phyloP scores from a whole-genome alignment of 1,140 invertebrate genomes.

The Pseudomyrmex gracilis region DNA sequence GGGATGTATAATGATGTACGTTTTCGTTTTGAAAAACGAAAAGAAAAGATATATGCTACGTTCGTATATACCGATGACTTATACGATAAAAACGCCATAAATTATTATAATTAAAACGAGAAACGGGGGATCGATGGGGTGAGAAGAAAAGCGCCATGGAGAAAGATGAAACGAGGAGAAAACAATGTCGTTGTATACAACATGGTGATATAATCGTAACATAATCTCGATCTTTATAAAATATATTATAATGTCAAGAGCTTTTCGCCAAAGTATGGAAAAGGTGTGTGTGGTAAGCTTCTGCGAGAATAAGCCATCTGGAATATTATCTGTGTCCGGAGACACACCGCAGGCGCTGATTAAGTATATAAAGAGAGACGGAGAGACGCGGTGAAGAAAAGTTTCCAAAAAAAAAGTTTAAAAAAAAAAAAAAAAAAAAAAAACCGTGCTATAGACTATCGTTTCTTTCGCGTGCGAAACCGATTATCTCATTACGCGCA shows the following conservation, averaged over 20 bases:
- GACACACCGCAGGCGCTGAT: conserved; percentile 44
- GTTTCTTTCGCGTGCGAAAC: conserved; percentile 69
- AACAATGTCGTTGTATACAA: conserved; percentile 54
- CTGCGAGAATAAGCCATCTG: conserved; percentile 32
- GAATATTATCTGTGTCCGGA: conserved; percentile 3
- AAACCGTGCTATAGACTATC: conserved; percentile 65
- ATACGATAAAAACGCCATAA: conserved; percentile 1
- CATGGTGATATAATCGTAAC: background rate
- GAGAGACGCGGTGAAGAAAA: conserved; percentile 36
- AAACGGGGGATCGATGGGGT: conserved; percentile 1
- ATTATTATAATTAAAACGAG: conserved; percentile 23
- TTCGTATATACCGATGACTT: background rate
- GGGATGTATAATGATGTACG: conserved; percentile 60
- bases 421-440: too few species aligned
- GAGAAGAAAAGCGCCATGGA: conserved; percentile 15
- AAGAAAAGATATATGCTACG: conserved; percentile 37
- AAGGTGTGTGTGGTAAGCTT: conserved; percentile 55
- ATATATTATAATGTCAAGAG: conserved; percentile 70
- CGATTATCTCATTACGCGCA: conserved; percentile 64
- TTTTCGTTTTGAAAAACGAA: conserved; percentile 65
- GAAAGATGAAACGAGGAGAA: background rate
- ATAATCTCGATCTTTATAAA: conserved; percentile 65
- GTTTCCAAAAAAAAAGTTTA: conserved; percentile 54
- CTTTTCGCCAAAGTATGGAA: conserved; percentile 64
- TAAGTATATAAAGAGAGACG: too few species aligned